phyloP scores from a whole-genome alignment of 2,888 invertebrate species.

The Nomada hirtipes region DNA sequence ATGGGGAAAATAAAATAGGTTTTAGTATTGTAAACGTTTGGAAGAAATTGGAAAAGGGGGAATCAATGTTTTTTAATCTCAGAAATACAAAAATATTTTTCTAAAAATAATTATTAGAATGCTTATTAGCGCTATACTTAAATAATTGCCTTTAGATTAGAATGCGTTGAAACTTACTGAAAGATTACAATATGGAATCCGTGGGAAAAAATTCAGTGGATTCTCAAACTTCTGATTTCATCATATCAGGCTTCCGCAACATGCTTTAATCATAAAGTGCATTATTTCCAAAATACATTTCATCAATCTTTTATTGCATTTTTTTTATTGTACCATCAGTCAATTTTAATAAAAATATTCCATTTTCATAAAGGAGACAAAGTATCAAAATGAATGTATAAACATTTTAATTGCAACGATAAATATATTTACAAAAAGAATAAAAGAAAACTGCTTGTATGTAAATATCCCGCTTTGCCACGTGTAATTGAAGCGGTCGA shows the following conservation, averaged over 20 bases:
- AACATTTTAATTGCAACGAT: too few species aligned
- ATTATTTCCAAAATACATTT: conserved; percentile 2
- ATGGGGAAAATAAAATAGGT: too few species aligned
- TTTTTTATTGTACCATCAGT: too few species aligned
- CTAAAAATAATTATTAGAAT: too few species aligned
- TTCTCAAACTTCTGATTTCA: conserved; percentile 18
- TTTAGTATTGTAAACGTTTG: too few species aligned
- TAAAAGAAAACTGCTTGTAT: not conserved
- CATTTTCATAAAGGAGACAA: not conserved
- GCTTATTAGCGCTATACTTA: too few species aligned
- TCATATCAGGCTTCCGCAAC: conserved; percentile 8
- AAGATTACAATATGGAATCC: conserved; percentile 22
- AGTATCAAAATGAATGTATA: not conserved
- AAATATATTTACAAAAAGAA: too few species aligned
- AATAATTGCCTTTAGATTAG: not conserved
- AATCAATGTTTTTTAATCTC: too few species aligned
- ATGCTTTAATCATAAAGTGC: conserved; percentile 8
- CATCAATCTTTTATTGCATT: too few species aligned
- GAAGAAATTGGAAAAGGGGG: too few species aligned
- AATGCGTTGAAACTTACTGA: not conserved
- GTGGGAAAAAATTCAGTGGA: not conserved
- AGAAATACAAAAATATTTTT: too few species aligned
- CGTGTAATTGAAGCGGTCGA: conserved; percentile 2
- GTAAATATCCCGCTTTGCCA: not conserved
- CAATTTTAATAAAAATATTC: not conserved